Conservation (phyloP, 2,113 vertebrate species). For the Corynorhinus townsendii region DNA sequence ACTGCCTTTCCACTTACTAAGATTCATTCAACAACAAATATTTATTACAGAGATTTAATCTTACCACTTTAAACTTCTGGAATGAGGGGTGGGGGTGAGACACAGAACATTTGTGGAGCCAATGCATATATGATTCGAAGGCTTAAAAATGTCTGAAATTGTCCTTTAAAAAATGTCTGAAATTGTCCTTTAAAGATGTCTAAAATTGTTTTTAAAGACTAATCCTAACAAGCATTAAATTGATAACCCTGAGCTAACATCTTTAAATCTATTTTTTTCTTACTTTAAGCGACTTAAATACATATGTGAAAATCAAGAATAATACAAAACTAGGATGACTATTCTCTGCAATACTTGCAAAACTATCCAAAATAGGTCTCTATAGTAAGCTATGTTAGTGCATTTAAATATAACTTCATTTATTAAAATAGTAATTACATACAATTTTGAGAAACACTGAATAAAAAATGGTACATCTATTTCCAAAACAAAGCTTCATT, state of each 20-base stretch:
- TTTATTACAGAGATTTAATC: neutral
- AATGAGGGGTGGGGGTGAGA: neutral
- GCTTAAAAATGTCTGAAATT: neutral
- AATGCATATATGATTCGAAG: neutral
- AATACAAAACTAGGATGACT: neutral
- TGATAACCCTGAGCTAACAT: neutral
- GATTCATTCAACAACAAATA: neutral
- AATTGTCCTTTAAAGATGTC: neutral
- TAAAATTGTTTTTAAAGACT: neutral
- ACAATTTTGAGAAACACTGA: neutral
- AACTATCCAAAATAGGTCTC: neutral
- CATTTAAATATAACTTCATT: neutral
- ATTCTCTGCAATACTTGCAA: neutral
- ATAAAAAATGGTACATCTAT: neutral
- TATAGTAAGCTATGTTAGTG: neutral
- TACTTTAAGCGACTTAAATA: slow-evolving; percentile 16
- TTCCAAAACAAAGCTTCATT: neutral
- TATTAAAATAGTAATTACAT: neutral
- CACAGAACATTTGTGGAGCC: neutral
- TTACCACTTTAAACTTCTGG: neutral
- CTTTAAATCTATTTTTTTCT: slow-evolving; percentile 5
- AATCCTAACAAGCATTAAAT: neutral
- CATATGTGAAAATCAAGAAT: neutral
- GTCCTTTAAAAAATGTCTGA: neutral
- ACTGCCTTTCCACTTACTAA: neutral